Conservation (phyloP, 2,113 vertebrate species). For the Coracopsis vasa region DNA sequence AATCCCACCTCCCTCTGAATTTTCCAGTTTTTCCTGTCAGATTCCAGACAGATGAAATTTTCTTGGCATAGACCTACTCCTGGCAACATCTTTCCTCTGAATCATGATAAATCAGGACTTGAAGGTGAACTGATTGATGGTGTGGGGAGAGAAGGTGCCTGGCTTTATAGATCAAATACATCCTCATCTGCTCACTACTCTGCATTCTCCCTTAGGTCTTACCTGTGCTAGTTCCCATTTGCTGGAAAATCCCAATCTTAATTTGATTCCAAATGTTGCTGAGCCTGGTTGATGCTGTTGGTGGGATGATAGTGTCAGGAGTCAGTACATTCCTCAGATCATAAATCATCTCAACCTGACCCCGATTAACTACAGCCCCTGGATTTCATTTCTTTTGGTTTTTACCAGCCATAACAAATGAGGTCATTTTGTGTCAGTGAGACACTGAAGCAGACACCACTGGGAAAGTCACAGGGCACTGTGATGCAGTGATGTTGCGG, state of each 20-base stretch:
- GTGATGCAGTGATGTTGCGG: neutral
- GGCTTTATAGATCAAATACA: neutral
- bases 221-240: neutral
- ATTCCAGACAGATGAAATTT: conserved; percentile 97
- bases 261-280: neutral
- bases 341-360: conserved; percentile 66
- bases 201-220: neutral
- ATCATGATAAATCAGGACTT: conserved; percentile 67
- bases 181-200: neutral
- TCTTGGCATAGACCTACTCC: conserved; percentile 81
- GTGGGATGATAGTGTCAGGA: neutral
- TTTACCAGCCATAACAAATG: conserved; percentile 76
- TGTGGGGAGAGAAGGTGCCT: neutral
- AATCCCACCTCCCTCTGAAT: conserved; percentile 91
- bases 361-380: conserved; percentile 67
- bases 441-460: conserved; percentile 32
- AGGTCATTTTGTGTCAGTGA: conserved; percentile 67
- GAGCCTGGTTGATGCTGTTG: conserved; percentile 26
- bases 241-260: neutral
- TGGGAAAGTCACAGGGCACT: neutral
- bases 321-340: conserved; percentile 62
- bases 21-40: conserved; percentile 88
- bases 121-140: conserved; percentile 40
- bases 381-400: conserved; percentile 45
- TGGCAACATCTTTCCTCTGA: conserved; percentile 72